Base-by-base conservation (phyloP, 2,797 vertebrate genomes). In the Tragelaphus eurycerus region DNA sequence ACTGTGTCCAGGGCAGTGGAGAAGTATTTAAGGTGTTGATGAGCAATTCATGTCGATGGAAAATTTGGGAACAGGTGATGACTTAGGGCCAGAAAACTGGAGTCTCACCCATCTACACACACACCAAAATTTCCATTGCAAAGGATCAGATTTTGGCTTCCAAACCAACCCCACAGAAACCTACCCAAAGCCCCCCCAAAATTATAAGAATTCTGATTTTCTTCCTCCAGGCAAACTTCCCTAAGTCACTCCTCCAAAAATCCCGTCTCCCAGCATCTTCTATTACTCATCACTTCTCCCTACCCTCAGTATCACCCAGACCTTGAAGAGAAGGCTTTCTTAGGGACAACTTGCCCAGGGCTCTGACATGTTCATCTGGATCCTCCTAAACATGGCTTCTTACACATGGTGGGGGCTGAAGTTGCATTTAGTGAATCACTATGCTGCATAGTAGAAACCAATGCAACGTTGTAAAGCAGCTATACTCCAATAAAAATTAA, bases 351-450 rank as follows among this genome's bases (percentile, higher is more conserved):
- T 59, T 67, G 27, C 55, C 34, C 13, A 3, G 38, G 52, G n/a
- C 31, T 23, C 27, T 19, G 64, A 95, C 16, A 46, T 25, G 21
- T 0, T 27, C 13, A 4, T 38, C 25, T 38, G 34, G 5, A 25
- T 1, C 29, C 31, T 2, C 38, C 27, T 25, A 43, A 92, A 14
- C n/a, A 1, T 23, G 13, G 19, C 34, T 7, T 12, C 43, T 50
- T 38, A 29, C 64, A 85, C 50, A 84, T 38, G 86, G 67, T 62
- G n/a, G n/a, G 55, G 8, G 27, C 89, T 91, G 84, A 82, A 5
- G 52, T 8, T 13, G 15, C 10, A 25, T 31, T 13, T 62, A 85
- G 9, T 3, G 29, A 87, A 48, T 83, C 59, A 11, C 0, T 60
- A 29, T 60, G 27, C 59, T 60, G 27, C 14, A 29, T 29, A 60